Evolutionary conservation across 1,140 invertebrate genomes (phyloP).

Genomic region (Paraescarpia echinospica): DNA sequence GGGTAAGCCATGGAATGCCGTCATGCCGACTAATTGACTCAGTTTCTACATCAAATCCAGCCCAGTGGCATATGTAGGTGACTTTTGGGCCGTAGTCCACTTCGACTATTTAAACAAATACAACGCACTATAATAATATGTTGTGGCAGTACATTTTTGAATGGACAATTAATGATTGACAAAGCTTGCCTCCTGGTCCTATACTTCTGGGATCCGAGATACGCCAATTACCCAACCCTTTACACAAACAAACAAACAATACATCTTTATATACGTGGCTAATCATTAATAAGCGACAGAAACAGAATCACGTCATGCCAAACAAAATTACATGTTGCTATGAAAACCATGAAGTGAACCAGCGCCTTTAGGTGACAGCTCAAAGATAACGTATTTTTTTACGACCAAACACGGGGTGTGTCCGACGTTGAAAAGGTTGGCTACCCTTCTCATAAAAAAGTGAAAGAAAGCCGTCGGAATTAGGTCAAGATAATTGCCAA

Average conservation of each 20-base stretch:
- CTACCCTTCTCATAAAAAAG: neutral
- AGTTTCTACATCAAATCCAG: too few relatives aligned
- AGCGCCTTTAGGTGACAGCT: neutral
- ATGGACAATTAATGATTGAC: neutral
- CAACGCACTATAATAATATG: neutral
- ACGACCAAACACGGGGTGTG: neutral
- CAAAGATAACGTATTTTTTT: neutral
- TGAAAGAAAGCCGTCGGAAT: neutral
- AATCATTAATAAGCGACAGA: neutral
- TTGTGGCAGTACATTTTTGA: neutral
- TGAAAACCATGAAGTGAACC: neutral
- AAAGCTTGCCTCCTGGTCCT: neutral
- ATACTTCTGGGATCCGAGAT: neutral
- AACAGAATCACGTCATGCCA: neutral
- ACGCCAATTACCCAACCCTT: neutral
- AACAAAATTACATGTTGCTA: neutral
- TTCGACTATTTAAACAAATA: neutral
- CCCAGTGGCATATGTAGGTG: neutral
- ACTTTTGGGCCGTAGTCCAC: neutral
- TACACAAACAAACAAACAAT: neutral
- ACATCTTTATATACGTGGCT: neutral
- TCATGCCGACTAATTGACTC: too few relatives aligned
- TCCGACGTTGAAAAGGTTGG: neutral
- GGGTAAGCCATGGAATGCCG: too few relatives aligned
- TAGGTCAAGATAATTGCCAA: neutral